Conservation (phyloP, 35 echinoderm and acorn worm species). For the Lytechinus variegatus region DNA sequence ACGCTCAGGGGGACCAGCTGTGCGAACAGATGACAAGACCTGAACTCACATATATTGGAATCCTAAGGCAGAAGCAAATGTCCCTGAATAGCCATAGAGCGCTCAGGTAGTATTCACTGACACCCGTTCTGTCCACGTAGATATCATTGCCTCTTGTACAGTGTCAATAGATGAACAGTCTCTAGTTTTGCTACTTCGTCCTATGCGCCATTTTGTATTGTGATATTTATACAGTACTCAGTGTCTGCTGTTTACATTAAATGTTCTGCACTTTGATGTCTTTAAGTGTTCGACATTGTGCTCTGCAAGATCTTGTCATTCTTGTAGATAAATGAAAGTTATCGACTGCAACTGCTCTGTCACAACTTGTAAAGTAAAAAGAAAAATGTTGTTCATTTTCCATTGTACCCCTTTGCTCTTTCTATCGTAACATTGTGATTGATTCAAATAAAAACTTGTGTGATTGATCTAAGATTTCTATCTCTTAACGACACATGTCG, state of each 20-base stretch:
- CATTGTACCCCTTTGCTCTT: too few relatives aligned
- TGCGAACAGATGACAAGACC: conserved; percentile 82
- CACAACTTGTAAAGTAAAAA: too few relatives aligned
- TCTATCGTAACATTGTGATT: too few relatives aligned
- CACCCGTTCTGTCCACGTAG: background rate
- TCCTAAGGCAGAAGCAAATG: conserved; percentile 62
- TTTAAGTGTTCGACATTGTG: background rate
- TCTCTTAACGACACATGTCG: too few relatives aligned
- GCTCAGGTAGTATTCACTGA: background rate
- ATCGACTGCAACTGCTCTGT: background rate
- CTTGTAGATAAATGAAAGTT: background rate
- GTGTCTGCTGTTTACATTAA: background rate
- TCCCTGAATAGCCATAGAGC: background rate
- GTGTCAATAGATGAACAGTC: background rate
- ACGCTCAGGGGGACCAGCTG: conserved; percentile 60
- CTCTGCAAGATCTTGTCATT: background rate
- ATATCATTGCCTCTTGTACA: background rate
- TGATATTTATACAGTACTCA: background rate
- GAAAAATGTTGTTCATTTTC: too few relatives aligned
- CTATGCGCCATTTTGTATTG: background rate
- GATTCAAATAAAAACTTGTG: too few relatives aligned
- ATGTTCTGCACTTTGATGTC: background rate
- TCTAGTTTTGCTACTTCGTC: background rate
- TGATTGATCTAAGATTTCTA: too few relatives aligned
- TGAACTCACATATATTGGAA: conserved; percentile 77